Evolutionary conservation across 2,888 invertebrate species (phyloP).

Genomic region (Lathronympha strigana): DNA sequence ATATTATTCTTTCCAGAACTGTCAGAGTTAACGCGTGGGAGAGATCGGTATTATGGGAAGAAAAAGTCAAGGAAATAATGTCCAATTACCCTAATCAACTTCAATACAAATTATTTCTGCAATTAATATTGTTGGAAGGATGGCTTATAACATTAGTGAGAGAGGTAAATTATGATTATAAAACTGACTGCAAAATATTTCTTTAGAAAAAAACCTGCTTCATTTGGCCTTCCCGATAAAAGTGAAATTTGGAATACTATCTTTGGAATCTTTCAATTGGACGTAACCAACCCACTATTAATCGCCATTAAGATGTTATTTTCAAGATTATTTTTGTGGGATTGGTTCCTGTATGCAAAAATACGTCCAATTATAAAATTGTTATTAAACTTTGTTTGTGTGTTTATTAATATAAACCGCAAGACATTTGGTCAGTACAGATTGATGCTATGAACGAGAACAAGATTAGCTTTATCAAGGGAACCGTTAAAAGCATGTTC

Average conservation of each 20-base stretch:
- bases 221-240: too few species aligned
- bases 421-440: constrained; percentile 47
- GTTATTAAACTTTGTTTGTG: too few species aligned
- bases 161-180: constrained; percentile 60
- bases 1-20: constrained; percentile 66
- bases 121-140: constrained; percentile 82
- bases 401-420: not conserved
- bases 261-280: too few species aligned
- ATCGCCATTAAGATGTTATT: too few species aligned
- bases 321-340: too few species aligned
- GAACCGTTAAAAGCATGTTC: constrained; percentile 55
- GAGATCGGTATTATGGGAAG: constrained; percentile 80
- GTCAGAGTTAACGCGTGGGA: constrained; percentile 84
- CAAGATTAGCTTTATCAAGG: constrained; percentile 57
- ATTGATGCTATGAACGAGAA: constrained; percentile 63
- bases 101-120: constrained; percentile 71
- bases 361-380: too few species aligned
- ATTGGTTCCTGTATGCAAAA: too few species aligned
- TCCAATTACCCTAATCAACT: constrained; percentile 52
- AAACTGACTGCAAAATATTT: too few species aligned
- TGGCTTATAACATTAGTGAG: constrained; percentile 79
- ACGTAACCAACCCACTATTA: too few species aligned
- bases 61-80: constrained; percentile 65
- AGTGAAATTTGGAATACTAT: too few species aligned
- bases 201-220: too few species aligned